Evolutionary conservation across 2,113 vertebrate species (phyloP), one percentile per base, ranked within the genome.

Genomic region (Lagopus muta): DNA sequence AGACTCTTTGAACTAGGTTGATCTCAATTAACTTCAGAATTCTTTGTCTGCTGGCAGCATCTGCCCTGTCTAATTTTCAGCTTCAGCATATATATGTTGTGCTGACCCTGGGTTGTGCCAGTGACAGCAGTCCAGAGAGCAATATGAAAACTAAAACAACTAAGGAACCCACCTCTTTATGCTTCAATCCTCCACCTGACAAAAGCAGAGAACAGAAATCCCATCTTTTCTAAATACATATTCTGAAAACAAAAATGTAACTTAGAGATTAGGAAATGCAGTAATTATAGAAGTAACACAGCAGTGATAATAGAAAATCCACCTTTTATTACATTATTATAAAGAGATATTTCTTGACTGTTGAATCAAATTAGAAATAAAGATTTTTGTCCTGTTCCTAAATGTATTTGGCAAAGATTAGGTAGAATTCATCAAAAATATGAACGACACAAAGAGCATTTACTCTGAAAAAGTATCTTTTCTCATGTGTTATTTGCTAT

Each of bases 81-180:
- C 82, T 19, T 3, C 43, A 65, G 57, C 2, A 3, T 20, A 4
- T 5, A 4, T 32, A 28, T 1, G 6, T 15, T 36, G 1, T 42
- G 42, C 85, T 61, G 47, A 85, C 45, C 42, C 71, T 8, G 32
- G 50, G 6, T 43, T 43, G 0, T 16, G 13, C 9, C 50, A 71
- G 52, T 11, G 25, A 25, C 52, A 87, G 66, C n/a, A 50, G 38
- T 21, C 54, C 70, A 79, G 57, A 52, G 47, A 14, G 43, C 22
- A 52, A 15, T 12, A 4, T 38, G 40, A 70, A 8, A 27, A 18
- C 22, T 52, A 57, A 72, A 76, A 25, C 8, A 12, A 45, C n/a
- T 43, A 57, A 34, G 19, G 38, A 12, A 57, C 10, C 18, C 16
- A 7, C 3, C 8, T 36, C 16, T 90, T 11, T 40, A 8, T 55